Base-by-base conservation (phyloP, 2,113 vertebrate species). In the Plestiodon gilberti region DNA sequence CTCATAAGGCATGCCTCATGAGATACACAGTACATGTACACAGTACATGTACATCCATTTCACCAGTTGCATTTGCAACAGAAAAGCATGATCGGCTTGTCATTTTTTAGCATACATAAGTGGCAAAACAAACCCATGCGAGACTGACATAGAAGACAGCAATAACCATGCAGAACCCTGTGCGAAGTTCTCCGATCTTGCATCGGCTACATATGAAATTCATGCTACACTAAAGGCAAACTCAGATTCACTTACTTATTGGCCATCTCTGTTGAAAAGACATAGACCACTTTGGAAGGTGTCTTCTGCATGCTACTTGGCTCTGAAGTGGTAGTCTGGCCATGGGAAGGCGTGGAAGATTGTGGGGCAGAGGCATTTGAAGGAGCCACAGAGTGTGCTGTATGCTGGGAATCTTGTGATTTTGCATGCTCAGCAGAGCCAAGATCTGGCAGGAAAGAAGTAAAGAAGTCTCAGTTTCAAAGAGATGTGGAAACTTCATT, bases 181-280 rank as follows among this genome's bases (percentile, higher is more conserved):
- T 83, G 22, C 30, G 28, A 78, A 85, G n/a, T 83, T 57, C 52
- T 14, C 40, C 48, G 93, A n/a, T 33, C 38, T 84, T 28, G 61
- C 67, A 69, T 43, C 84, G 5, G 48, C 69, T 33, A 30, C 20
- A 65, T 67, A 70, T 48, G 25, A 78, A 85, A 80, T 8, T 2
- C 0, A 90, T 76, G 74, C 33, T 78, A 48, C 0, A 1, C 33
- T 91, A 17, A 57, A 80, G 38, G 55, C 85, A 78, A 77, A 70
- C 38, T 73, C 62, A 79, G 81, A 75, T 89, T 81, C 10, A 94
- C 98, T 98, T 97, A 99, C 99, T 99, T 99, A 97, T 99, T 99
- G 92, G 98, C 98, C 98, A 99, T 98, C 93, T 99, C 98, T 92
- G 99, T 99, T 95, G 98, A 99, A 95, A 99, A 99, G 95, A 99